Evolutionary conservation across 2,888 invertebrate species (phyloP), one percentile per base, ranked within the genome.

Genomic region (Agriopis aurantiaria): DNA sequence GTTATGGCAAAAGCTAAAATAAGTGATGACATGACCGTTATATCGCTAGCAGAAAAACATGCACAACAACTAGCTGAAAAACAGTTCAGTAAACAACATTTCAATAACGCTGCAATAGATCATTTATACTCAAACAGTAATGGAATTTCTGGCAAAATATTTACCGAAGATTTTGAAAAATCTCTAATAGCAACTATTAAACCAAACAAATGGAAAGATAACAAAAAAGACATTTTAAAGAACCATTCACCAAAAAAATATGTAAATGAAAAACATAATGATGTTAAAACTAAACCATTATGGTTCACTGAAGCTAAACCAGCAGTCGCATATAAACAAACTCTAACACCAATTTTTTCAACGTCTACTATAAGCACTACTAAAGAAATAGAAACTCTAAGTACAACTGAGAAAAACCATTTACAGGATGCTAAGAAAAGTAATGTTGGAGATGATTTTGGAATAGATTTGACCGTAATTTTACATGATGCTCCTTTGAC

Each of bases 1-100:
- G 94, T 95, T 3, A 95, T 95, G 92, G 95, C 95, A 41, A 95
- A 94, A 76, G 91, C 95, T 61, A 95, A 90, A 84, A 85, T 93
- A 41, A 91, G 91, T 74, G 90, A 94, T 71, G 95, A 95, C 65
- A 94, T 95, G 94, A 93, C 89, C 43, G 93, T 94, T 57, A 82
- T 94, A 72, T 93, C 95, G 6, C 81, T 94, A 79, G 85, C 94
- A 87, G 91, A 93, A 88, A 90, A 95, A 85, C 88, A 92, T 82
- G 90, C 91, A 33, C 91, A 95, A 82, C 90, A 92, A 79, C 73
- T 91, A 48, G 88, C 90, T 67, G 90, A 90, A 79, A 85, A 89
- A 71, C 82, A 85, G 59, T 81, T 80, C 52, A 76, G 65, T 40
- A 86, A 86, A 75, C 83, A 85, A 69, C 79, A 77, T 63, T 69